Base-by-base conservation (phyloP, 2,888 invertebrate species). In the Torymus aiolomorphi region DNA sequence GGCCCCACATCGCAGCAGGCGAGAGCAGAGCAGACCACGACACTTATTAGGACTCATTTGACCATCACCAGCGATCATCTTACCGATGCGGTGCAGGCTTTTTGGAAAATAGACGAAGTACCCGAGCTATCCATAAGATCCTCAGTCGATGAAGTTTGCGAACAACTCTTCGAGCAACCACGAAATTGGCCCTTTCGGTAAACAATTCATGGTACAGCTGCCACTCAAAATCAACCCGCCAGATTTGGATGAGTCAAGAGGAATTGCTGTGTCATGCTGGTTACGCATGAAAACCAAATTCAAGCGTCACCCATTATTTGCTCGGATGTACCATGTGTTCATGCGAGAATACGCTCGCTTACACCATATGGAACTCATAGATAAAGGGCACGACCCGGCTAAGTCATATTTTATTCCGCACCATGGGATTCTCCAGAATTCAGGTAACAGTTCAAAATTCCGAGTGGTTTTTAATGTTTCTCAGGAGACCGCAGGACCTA, bases 101-200 rank as follows among this genome's bases (percentile, higher is more conserved):
- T 80, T 24, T 77, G 73, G 73, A 49, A 42, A 13, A 67, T 73
- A 51, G 80, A 80, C 14, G 77, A 77, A 24, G 11, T 77, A 12
- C 69, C 76, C 4, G 31, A 69, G 24, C 3, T 24, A 24, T n/a
- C n/a, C 24, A 24, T 24, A 24, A 24, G 24, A 12, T 24, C 18
- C 49, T 13, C 16, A 14, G 13, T 3, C 3, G 52, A 76, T n/a
- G 24, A 76, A 11, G 61, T 59, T n/a, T 76, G 76, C n/a, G 63
- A 59, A 12, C 20, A 54, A 13, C 51, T 42, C n/a, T 76, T 70
- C 16, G 20, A 51, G 31, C 4, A n/a, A n/a, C n/a, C n/a, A n/a
- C n/a, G n/a, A n/a, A 49, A 0, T 57, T 16, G 62, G 49, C 2
- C 13, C 20, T n/a, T 0, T 18, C 1, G 14, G 59, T 2, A 57